Percentiles rank a stretch among this genome's conserved stretches.
Conservation (phyloP, 2,113 vertebrate species). For the Hirundichthys speculiger region DNA sequence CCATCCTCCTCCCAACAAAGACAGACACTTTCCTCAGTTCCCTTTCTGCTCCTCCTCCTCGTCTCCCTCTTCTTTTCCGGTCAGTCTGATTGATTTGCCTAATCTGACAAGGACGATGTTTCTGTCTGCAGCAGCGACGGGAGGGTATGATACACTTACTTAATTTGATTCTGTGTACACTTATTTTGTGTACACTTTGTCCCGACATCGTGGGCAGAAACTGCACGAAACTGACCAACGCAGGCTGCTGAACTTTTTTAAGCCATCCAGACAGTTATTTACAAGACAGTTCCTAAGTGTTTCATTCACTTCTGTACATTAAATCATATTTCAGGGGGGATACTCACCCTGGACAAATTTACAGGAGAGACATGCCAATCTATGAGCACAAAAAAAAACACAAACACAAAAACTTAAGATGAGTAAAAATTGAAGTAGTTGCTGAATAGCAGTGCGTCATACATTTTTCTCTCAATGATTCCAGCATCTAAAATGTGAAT, state of each 20-base stretch:
- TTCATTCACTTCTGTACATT: no score
- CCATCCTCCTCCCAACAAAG: slow-evolving; percentile 56
- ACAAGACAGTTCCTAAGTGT: no score
- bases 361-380: no score
- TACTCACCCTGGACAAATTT: no score
- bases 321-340: no score
- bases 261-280: background rate
- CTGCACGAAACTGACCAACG: background rate
- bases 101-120: slow-evolving; percentile 79
- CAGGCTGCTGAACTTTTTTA: background rate
- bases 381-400: no score
- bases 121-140: slow-evolving; percentile 52
- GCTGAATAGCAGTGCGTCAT: no score
- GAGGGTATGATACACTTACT: slow-evolving; percentile 42
- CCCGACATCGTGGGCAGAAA: slow-evolving; percentile 9
- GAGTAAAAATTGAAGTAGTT: no score
- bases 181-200: slow-evolving; percentile 30
- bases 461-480: no score
- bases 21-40: slow-evolving; percentile 50
- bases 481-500: no score
- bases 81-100: slow-evolving; percentile 71
- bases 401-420: no score
- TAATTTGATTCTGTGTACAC: slow-evolving; percentile 49
- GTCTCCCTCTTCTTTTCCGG: slow-evolving; percentile 49
- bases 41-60: slow-evolving; percentile 33